Evolutionary conservation across 2,113 vertebrate species (phyloP), one percentile per base, ranked within the genome.

Genomic region (Hassar affinis): DNA sequence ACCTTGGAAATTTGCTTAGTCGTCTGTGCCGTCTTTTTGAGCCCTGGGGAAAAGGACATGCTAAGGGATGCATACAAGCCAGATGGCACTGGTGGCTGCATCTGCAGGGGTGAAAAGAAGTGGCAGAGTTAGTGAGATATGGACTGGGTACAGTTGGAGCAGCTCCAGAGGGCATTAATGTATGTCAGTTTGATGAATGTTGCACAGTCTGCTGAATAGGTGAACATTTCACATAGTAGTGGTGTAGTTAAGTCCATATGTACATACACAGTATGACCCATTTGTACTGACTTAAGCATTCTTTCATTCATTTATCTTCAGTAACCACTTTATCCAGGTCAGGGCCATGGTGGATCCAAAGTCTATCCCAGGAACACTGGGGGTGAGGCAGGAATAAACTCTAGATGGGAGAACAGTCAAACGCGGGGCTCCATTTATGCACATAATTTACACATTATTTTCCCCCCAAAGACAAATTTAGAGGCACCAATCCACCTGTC

Each of bases 121-220:
- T 18, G 61, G 51, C 33, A 52, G n/a, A 59, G 35, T 45, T 78
- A 84, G 61, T 61, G 76, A 79, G 56, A 84, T 72, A 59, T 84
- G 47, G 66, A 79, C 52, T 45, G 61, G n/a, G 75, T 82, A 64
- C n/a, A 79, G 56, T 64, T 82, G 83, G 86, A 66, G 47, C 33
- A 56, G 69, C 27, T 64, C 76, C 68, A 87, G 78, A 82, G 80
- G 83, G 83, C 68, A 85, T 87, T 61, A 68, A 42, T 62, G 38
- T 42, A 82, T 87, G 80, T 76, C 86, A 85, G 81, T 74, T 54
- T 74, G 66, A 85, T 80, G 30, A 84, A 81, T 87, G 82, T 79
- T 80, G 75, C 64, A 66, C 71, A 77, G 4, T 6, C 59, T 76
- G 25, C 9, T 59, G 75, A 78, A 84, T 45, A 82, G 30, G 51